These are phyloP conservation scores for Osedax fenrisi DNA, from an alignment of 2,888 invertebrate species.

Conservation along the genomic window DNA sequence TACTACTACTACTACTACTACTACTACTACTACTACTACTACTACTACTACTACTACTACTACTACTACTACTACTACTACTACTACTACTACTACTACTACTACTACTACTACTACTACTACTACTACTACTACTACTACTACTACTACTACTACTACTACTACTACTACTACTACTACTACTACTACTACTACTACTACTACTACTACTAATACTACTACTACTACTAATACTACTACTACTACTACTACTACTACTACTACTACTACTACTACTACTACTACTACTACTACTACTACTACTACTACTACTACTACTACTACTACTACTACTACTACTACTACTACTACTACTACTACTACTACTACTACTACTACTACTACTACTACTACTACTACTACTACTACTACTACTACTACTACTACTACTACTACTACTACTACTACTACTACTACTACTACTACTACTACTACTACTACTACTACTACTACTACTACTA, in stretches of 20 bases:
- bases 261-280: conserved; percentile 22
- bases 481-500: conserved; percentile 18
- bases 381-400: conserved; percentile 23
- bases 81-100: conserved; percentile 20
- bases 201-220: too few species aligned
- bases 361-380: conserved; percentile 19
- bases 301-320: conserved; percentile 19
- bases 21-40: conserved; percentile 22
- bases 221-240: too few species aligned
- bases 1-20: conserved; percentile 19
- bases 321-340: neutral
- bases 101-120: neutral
- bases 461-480: conserved; percentile 18
- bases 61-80: conserved; percentile 25
- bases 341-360: neutral
- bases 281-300: conserved; percentile 24
- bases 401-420: conserved; percentile 25
- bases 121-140: conserved; percentile 24
- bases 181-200: conserved; percentile 24
- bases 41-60: conserved; percentile 17
- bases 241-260: conserved; percentile 25
- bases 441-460: conserved; percentile 16
- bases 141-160: conserved; percentile 25
- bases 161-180: conserved; percentile 25
- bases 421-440: conserved; percentile 24